A percentile compares a stretch with the other conserved stretches of the same genome.
phyloP scores from a whole-genome alignment of 1,140 invertebrate species.

The Drosophila nannoptera region DNA sequence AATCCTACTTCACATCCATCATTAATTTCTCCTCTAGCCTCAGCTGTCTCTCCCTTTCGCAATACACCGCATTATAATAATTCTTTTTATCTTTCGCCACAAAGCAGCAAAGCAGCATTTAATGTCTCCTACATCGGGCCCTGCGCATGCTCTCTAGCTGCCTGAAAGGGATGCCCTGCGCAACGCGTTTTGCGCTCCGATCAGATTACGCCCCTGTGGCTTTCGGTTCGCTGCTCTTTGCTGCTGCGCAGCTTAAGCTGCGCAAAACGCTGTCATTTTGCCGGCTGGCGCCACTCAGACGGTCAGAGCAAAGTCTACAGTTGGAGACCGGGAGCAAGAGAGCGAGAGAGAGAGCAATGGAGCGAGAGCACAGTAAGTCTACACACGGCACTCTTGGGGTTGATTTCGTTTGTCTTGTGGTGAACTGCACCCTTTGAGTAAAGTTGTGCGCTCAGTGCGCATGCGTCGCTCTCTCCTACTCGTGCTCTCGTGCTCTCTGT shows the following conservation, averaged over 20 bases:
- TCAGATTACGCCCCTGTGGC: conserved; percentile 50
- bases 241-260: conserved; percentile 38
- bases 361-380: conserved; percentile 9
- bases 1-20: not conserved
- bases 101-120: not conserved
- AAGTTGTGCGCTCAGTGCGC: conserved; percentile 37
- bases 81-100: not conserved
- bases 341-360: conserved; percentile 14
- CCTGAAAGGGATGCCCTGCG: conserved; percentile 9
- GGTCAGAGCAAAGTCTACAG: conserved; percentile 24
- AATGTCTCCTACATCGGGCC: conserved; percentile 1
- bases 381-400: conserved; percentile 29
- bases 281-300: conserved; percentile 58
- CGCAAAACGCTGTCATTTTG: conserved; percentile 55
- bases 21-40: not conserved
- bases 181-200: conserved; percentile 20
- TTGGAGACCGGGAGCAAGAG: not conserved
- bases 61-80: not conserved
- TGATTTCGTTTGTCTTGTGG: conserved; percentile 17
- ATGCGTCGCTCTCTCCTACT: conserved; percentile 27
- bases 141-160: conserved; percentile 12
- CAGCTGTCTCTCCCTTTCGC: not conserved
- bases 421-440: conserved; percentile 59
- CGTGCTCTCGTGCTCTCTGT: conserved; percentile 10
- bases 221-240: conserved; percentile 4